These are phyloP conservation scores for Trachemys scripta DNA, from an alignment of 2,113 vertebrate species.

Conservation along the genomic window DNA sequence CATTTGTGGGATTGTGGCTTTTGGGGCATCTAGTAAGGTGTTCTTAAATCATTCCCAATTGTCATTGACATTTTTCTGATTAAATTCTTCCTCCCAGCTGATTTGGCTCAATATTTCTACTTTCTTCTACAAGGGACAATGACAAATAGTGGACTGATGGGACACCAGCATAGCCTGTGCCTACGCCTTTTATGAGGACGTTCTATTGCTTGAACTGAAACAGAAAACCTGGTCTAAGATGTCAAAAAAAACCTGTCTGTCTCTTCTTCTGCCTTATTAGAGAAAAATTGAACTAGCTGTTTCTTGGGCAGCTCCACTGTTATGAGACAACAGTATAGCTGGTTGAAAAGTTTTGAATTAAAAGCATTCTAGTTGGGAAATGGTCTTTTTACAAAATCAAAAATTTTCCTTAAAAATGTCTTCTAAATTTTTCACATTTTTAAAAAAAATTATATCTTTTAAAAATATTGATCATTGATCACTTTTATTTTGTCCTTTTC, in stretches of 20 bases:
- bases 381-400: not conserved
- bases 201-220: not conserved
- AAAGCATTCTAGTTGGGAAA: not conserved
- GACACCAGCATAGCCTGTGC: not conserved
- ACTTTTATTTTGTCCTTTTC: not conserved
- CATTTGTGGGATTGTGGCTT: too few species aligned
- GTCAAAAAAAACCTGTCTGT: not conserved
- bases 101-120: not conserved
- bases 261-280: not conserved
- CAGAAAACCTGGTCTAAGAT: not conserved
- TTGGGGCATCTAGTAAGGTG: too few species aligned
- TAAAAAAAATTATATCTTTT: not conserved
- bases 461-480: not conserved
- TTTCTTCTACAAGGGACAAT: not conserved
- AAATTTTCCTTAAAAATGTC: not conserved
- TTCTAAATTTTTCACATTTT: not conserved
- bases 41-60: not conserved
- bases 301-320: not conserved
- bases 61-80: too few species aligned
- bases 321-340: not conserved
- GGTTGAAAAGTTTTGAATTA: not conserved
- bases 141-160: not conserved
- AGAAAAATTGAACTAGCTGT: not conserved
- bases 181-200: not conserved
- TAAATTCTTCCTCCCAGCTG: too few species aligned